phyloP scores from a whole-genome alignment of 1,140 invertebrate species.

The Drosophila athabasca region DNA sequence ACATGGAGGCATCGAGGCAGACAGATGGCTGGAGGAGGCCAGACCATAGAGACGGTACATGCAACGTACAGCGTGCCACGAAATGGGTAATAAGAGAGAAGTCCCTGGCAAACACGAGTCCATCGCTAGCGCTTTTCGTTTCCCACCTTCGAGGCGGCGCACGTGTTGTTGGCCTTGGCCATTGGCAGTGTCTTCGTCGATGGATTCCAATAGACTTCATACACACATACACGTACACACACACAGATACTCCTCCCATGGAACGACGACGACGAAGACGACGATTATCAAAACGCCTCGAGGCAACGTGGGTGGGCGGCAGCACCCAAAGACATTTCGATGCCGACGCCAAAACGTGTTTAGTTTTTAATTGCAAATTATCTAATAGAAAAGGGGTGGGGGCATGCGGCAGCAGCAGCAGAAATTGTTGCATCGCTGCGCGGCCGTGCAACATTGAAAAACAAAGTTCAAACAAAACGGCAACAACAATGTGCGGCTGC shows the following conservation, averaged over 20 bases:
- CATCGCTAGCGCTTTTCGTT: constrained; percentile 23
- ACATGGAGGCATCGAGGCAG: constrained; percentile 30
- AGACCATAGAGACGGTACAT: neutral
- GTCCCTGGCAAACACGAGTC: neutral
- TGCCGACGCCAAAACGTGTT: constrained; percentile 65
- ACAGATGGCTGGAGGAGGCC: constrained; percentile 12
- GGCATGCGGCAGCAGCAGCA: neutral
- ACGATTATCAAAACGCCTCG: constrained; percentile 60
- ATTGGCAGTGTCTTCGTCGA: constrained; percentile 46
- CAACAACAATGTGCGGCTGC: constrained; percentile 39
- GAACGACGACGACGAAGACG: constrained; percentile 15
- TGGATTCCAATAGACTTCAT: constrained; percentile 26
- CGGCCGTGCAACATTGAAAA: constrained; percentile 71
- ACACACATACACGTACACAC: neutral
- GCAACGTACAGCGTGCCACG: no score
- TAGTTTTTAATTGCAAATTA: constrained; percentile 82
- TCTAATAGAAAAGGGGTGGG: constrained; percentile 37
- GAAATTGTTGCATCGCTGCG: constrained; percentile 44
- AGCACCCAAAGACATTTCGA: constrained; percentile 33
- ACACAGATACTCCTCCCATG: constrained; percentile 1
- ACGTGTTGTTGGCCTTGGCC: constrained; percentile 78
- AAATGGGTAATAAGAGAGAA: no score
- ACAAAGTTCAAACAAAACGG: constrained; percentile 77
- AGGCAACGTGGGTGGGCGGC: constrained; percentile 67
- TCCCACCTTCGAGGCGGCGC: constrained; percentile 27